phyloP scores from a whole-genome alignment of 2,888 invertebrate species.

The Apamea crenata region DNA sequence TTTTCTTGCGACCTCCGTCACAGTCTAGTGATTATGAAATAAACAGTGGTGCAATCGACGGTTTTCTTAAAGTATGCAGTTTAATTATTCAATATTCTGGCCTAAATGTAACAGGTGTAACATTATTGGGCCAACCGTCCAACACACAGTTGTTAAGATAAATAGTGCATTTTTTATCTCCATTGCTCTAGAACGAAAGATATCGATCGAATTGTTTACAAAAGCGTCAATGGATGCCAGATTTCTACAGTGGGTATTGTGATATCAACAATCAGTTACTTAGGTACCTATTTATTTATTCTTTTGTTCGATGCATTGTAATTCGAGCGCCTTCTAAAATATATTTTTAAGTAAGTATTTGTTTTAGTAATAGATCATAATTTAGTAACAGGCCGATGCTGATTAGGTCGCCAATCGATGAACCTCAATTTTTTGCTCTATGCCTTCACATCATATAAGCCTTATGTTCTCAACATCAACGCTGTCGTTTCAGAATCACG shows the following conservation, averaged over 20 bases:
- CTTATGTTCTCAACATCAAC: neutral
- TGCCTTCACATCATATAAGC: constrained; percentile 18
- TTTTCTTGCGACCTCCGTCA: constrained; percentile 62
- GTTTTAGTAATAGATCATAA: neutral
- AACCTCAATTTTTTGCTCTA: neutral
- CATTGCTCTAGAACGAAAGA: constrained; percentile 9
- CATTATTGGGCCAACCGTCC: constrained; percentile 24
- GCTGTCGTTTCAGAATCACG: too few relatives aligned
- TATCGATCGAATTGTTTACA: neutral
- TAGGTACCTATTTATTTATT: neutral
- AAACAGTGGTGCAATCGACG: constrained; percentile 59
- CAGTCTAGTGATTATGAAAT: constrained; percentile 63
- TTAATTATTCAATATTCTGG: constrained; percentile 51
- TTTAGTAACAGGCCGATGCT: neutral
- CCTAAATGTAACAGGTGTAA: constrained; percentile 52
- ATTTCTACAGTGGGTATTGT: constrained; percentile 1
- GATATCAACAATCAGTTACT: neutral
- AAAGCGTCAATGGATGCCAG: neutral
- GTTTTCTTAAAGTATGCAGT: constrained; percentile 43
- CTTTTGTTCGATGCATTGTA: neutral
- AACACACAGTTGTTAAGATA: constrained; percentile 1
- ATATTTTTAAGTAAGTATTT: neutral
- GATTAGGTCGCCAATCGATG: constrained; percentile 12
- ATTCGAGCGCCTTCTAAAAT: constrained; percentile 6
- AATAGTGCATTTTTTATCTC: neutral